Conservation (phyloP, 2,797 vertebrate genomes). For the Adrianichthys oophorus region DNA sequence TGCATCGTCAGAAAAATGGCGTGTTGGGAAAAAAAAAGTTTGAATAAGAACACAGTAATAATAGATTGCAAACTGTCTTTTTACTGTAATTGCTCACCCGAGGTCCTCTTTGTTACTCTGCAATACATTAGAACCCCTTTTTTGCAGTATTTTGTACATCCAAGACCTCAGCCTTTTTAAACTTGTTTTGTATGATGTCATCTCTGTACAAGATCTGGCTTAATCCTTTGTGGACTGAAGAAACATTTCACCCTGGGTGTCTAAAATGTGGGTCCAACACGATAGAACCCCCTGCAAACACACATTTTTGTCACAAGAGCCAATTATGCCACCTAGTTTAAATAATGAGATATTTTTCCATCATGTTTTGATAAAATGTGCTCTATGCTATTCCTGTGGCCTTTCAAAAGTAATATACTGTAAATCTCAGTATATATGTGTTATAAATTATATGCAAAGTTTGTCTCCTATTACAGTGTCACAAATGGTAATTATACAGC, state of each 20-base stretch:
- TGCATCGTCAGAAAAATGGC: constrained; percentile 71
- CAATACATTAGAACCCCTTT: constrained; percentile 75
- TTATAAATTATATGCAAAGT: constrained; percentile 81
- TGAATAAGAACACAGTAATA: constrained; percentile 70
- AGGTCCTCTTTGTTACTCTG: constrained; percentile 80
- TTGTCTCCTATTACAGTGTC: constrained; percentile 64
- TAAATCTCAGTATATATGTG: constrained; percentile 64
- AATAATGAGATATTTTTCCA: constrained; percentile 56
- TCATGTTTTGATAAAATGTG: constrained; percentile 69
- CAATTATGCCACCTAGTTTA: constrained; percentile 48
- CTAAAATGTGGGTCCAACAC: constrained; percentile 45
- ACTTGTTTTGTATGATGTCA: constrained; percentile 73
- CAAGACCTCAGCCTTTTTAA: constrained; percentile 67
- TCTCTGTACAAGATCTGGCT: constrained; percentile 63
- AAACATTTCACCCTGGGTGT: constrained; percentile 66
- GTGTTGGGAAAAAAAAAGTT: constrained; percentile 47
- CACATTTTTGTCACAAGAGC: constrained; percentile 52
- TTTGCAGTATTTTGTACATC: constrained; percentile 81
- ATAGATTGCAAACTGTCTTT: constrained; percentile 62
- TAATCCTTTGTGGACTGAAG: constrained; percentile 59
- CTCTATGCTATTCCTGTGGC: constrained; percentile 83
- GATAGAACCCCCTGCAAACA: constrained; percentile 23
- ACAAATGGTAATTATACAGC: constrained; percentile 56
- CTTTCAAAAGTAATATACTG: constrained; percentile 75
- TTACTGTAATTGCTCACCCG: constrained; percentile 68